Percentiles rank a stretch among this genome's conserved stretches.
Evolutionary conservation across 1,140 invertebrate species (phyloP).

Genomic region (Episyrphus balteatus): DNA sequence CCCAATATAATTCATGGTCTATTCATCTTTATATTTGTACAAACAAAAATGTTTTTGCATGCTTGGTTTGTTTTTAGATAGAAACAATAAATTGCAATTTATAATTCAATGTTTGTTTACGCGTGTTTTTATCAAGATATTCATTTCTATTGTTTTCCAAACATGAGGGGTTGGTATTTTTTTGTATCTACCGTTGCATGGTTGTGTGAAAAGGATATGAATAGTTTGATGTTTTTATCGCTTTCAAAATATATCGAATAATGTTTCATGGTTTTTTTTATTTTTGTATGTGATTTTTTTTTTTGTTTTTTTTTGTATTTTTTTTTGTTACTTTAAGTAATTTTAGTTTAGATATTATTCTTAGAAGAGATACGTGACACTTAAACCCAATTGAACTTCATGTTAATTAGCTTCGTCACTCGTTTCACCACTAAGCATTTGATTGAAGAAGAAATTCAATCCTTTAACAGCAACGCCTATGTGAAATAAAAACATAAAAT

Average conservation of each 20-base stretch:
- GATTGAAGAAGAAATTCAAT: conserved; percentile 30
- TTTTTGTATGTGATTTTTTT: background rate
- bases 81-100: no score
- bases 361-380: background rate
- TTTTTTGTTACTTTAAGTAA: background rate
- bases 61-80: no score
- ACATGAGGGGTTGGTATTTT: no score
- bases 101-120: no score
- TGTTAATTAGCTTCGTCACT: conserved; percentile 12
- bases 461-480: conserved; percentile 32
- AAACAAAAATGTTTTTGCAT: no score
- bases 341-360: background rate
- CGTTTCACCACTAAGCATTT: conserved; percentile 28
- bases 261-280: background rate
- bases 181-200: no score
- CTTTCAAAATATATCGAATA: background rate
- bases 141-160: no score
- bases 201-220: no score
- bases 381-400: background rate
- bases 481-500: background rate
- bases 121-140: no score
- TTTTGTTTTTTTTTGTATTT: background rate
- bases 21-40: no score
- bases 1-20: no score
- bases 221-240: no score